Evolutionary conservation across 2,888 invertebrate species (phyloP), one percentile per base, ranked within the genome.

Genomic region (Heteropelma amictum): DNA sequence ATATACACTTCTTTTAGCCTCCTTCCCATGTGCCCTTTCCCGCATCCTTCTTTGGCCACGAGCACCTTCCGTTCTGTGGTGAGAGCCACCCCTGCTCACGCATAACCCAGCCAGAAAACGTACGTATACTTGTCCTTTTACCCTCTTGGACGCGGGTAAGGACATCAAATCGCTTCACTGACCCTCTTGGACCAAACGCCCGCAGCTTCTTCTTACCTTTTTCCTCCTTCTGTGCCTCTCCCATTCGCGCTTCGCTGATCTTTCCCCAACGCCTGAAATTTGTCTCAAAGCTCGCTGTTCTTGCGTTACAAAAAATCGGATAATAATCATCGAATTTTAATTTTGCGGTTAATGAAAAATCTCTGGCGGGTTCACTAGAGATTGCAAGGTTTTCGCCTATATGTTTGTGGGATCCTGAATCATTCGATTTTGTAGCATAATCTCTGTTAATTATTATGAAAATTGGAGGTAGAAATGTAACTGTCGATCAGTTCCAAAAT

Each of bases 61-160:
- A 47, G 51, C 69, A 73, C 70, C 78, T 74, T 75, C 70, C 70
- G 77, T 74, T 74, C 72, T 45, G 49, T 33, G 51, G 49, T 21
- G 23, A 60, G 70, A 70, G 68, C 74, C 64, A 77, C 74, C 77
- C 74, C 61, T 77, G 69, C 69, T 56, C 70, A 70, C 58, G 60
- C 61, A 67, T 49, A 68, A 64, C 56, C 74, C 45, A 68, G 45
- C 49, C 60, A 68, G 51, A 61, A 38, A 74, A 73, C 69, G 69
- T 65, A 63, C n/a, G n/a, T n/a, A n/a, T n/a, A n/a, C 49, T 65
- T 70, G 61, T 35, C 33, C 76, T 45, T 73, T 63, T 63, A 28
- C 49, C 72, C 76, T 74, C 75, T 72, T 76, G 68, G 56, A 68
- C 60, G 14, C 54, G 7, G 30, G 42, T 10, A 42, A 28, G 40